phyloP scores from a whole-genome alignment of 1,140 invertebrate genomes.

The Calephelis nemesis region DNA sequence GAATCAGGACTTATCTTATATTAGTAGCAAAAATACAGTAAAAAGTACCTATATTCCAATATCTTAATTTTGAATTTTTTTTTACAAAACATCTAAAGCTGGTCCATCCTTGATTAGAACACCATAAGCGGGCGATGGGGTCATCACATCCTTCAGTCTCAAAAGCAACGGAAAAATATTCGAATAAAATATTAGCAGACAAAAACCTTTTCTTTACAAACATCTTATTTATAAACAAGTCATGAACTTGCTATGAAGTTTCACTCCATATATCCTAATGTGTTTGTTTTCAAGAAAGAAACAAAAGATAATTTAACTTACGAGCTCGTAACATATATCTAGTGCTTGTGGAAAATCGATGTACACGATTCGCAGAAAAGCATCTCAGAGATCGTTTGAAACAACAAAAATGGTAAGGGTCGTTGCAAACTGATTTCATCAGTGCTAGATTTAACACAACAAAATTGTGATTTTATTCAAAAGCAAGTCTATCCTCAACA shows the following conservation, averaged over 20 bases:
- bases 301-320: conserved; percentile 1
- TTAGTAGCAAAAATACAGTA: no score
- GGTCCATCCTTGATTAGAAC: no score
- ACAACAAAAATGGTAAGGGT: conserved; percentile 1
- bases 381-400: conserved; percentile 3
- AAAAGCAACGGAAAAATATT: no score
- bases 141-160: no score
- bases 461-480: no score
- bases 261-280: background rate
- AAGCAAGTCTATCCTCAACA: no score
- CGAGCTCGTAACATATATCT: background rate
- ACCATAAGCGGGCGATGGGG: no score
- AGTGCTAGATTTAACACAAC: background rate
- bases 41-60: no score
- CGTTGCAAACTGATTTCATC: background rate
- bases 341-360: conserved; percentile 5
- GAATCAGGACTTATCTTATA: no score
- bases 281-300: background rate
- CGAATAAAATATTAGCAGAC: no score
- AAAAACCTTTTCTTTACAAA: background rate
- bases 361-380: background rate
- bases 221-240: background rate
- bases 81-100: no score
- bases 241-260: background rate
- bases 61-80: no score